Base-by-base conservation (phyloP, 2,113 vertebrate species). In the Cnemophilus loriae region DNA sequence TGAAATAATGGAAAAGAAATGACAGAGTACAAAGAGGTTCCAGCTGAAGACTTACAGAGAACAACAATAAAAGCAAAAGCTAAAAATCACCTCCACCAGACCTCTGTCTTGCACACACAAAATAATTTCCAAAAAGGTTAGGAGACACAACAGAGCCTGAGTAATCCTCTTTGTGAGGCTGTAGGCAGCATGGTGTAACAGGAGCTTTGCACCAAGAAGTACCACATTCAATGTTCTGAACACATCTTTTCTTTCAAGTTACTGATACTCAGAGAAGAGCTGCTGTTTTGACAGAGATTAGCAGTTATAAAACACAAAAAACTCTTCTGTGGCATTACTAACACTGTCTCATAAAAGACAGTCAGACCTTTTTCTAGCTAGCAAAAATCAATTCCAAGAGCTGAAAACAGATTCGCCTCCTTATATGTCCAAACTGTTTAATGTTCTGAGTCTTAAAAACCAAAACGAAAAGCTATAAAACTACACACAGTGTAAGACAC, bases 81-180 rank as follows among this genome's bases (percentile, higher is more conserved):
- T 83, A 57, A 83, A 78, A 77, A 50, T 46, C 16, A 15, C 41
- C 33, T 70, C 33, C 68, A 41, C n/a, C 41, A 92, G 65, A 81
- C 9, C 30, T 80, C 71, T 75, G 55, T 39, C 52, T 64, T 61
- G 28, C 47, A 64, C 14, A 17, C 32, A 73, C n/a, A 86, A 59
- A 69, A 56, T 47, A 6, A 44, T 74, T 91, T 80, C 46, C 56
- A 56, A 71, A 87, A 89, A 60, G 63, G 53, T 81, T 33, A 84
- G 57, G 27, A 81, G 44, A 78, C 33, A 75, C 26, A 88, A 74
- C n/a, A 96, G 60, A 74, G 49, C 59, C 74, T 3, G 1, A 82
- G 64, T 91, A 93, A 96, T 95, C 88, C 68, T 92, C 94, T 95
- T 92, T 73, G 65, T 56, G 32, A 75, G 20, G 47, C 47, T 87